Base-by-base conservation (phyloP, 2,797 vertebrate species). In the Alouatta caraya region DNA sequence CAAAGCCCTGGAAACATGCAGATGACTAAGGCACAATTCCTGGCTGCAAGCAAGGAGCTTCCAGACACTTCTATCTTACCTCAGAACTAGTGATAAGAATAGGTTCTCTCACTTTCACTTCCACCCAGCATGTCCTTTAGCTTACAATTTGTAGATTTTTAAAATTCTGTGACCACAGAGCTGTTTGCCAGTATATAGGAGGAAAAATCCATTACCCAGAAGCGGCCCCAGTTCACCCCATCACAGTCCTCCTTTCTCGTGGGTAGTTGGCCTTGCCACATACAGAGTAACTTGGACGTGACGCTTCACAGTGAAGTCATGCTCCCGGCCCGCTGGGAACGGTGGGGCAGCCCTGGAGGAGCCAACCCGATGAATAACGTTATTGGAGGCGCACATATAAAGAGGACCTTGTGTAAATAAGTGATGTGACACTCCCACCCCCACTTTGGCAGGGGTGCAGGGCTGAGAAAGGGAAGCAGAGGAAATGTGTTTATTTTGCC, bases 401-500 rank as follows among this genome's bases (percentile, higher is more conserved):
- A 30, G 87, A 87, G 37, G 57, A 88, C 55, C 94, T 94, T 79
- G 50, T 95, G 50, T 93, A 94, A 96, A 89, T 91, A 93, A 88
- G 83, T 61, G 33, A 46, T 76, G 37, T 44, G 88, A 44, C 55
- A 12, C 85, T n/a, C 67, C 80, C 48, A 82, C 52, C 93, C 96
- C 57, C 81, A 8, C 88, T 76, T 83, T 82, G 89, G 91, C 89
- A 82, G 42, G 94, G 95, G 50, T 52, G 50, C 72, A 44, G 94
- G 96, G 78, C 81, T 79, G 90, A 73, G 82, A 97, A 85, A 52
- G 89, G 48, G 46, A 90, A 42, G 48, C 85, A 48, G 75, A 28
- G 93, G 70, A 55, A 64, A 76, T 82, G 48, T 95, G 79, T 89
- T 97, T 96, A 13, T 96, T 94, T 97, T 95, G 93, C 88, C 92